Conservation (phyloP, 2,888 invertebrate genomes). For the Epinotia demarniana region DNA sequence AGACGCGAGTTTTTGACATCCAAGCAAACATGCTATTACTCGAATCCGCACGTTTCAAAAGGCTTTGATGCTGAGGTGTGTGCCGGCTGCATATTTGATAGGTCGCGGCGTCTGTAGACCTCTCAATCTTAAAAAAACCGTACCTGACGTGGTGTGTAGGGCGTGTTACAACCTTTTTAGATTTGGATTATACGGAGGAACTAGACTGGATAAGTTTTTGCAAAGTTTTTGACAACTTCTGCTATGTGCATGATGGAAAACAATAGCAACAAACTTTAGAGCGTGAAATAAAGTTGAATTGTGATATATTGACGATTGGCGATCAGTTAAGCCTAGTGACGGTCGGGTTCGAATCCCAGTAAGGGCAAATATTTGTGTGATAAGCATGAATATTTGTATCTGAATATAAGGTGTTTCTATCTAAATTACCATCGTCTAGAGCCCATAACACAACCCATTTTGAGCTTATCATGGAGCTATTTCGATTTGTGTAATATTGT, state of each 20-base stretch:
- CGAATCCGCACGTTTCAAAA: slow-evolving; percentile 29
- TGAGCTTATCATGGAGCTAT: too few relatives aligned
- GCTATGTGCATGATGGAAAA: slow-evolving; percentile 1
- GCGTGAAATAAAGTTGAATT: not conserved
- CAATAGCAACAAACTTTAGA: not conserved
- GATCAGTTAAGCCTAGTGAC: too few relatives aligned
- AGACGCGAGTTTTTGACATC: slow-evolving; percentile 24
- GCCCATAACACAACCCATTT: too few relatives aligned
- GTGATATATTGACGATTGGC: not conserved
- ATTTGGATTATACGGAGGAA: not conserved
- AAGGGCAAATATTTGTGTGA: too few relatives aligned
- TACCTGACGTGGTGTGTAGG: not conserved
- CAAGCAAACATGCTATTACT: slow-evolving; percentile 21
- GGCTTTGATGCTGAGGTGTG: slow-evolving; percentile 36
- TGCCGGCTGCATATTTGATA: slow-evolving; percentile 31
- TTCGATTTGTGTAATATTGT: too few relatives aligned
- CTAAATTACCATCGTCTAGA: not conserved
- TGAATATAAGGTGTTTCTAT: not conserved
- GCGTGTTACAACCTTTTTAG: not conserved
- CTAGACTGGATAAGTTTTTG: not conserved
- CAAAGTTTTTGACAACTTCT: not conserved
- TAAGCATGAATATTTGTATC: too few relatives aligned
- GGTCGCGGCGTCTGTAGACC: not conserved
- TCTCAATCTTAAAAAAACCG: too few relatives aligned
- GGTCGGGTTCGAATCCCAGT: too few relatives aligned